Evolutionary conservation across 2,113 vertebrate genomes (phyloP), one percentile per base, ranked within the genome.

Genomic region (Brachirus orientalis): DNA sequence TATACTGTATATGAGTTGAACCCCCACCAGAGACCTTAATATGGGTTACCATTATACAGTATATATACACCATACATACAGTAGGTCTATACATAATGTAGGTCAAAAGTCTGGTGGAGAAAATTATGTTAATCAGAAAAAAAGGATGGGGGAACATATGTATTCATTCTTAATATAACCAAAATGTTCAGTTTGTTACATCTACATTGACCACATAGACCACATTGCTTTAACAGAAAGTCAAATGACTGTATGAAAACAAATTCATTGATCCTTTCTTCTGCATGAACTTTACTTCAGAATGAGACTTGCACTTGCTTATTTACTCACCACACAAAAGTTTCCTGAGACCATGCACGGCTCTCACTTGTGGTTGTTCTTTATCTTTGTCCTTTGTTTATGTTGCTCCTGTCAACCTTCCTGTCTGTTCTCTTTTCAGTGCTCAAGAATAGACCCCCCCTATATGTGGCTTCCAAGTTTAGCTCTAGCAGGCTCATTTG

Each of bases 401-500:
- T 48, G 44, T 56, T 41, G 44, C 58, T 63, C 14, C 28, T 78
- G 72, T 82, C 67, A 80, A 48, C 59, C 53, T 41, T 36, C 22
- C 63, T 44, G 33, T 81, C 65, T 67, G 44, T 66, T 67, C 48
- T 40, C 53, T 69, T 69, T 73, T 63, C 63, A 67, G 10, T 37
- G 62, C 58, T 79, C 75, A 63, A 63, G 71, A 86, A 83, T 69
- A 89, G 68, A 58, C 35, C 55, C 51, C 55, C 51, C 48, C 67
- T 73, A 69, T 78, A 72, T 71, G 70, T 63, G 62, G 78, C 67
- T 76, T 82, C 79, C 62, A 73, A 87, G 83, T 87, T 87, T 87
- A 78, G 86, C 85, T 89, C 70, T 37, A 52, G 61, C 77, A 58
- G 43, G 56, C 82, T 88, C 81, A 88, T 91, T 90, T 90, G 73